A percentile compares a stretch with the other conserved stretches of the same genome.
Conservation (phyloP, 2,113 vertebrate genomes). For the Mustelus asterias region DNA sequence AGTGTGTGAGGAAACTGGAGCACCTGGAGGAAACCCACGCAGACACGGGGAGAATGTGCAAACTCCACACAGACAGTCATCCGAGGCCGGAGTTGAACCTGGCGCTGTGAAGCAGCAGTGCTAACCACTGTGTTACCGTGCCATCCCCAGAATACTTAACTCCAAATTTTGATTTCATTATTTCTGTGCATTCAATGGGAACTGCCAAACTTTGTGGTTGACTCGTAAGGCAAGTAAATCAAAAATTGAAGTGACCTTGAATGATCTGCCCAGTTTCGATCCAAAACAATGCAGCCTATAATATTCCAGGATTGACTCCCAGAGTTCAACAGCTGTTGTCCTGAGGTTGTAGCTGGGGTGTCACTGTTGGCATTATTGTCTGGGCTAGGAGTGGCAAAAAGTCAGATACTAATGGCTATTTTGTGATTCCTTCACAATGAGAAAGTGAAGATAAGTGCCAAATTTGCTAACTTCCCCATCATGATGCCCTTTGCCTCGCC, state of each 20-base stretch:
- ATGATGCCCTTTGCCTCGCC: neutral
- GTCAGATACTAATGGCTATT: neutral
- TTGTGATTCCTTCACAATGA: neutral
- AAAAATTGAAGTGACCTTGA: neutral
- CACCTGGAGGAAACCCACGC: too few species aligned
- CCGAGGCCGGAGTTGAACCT: too few species aligned
- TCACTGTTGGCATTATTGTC: neutral
- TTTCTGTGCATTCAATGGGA: neutral
- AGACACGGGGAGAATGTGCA: too few species aligned
- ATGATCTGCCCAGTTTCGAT: neutral
- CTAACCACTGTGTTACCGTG: too few species aligned
- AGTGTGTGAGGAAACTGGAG: too few species aligned
- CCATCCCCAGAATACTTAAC: neutral
- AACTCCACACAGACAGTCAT: too few species aligned
- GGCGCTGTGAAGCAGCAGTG: too few species aligned
- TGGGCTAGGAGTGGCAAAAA: neutral
- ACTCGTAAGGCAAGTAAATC: neutral
- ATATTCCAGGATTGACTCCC: neutral
- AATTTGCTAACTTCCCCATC: neutral
- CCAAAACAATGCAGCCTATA: neutral
- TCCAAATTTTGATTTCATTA: neutral
- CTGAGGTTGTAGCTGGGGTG: neutral
- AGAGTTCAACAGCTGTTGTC: neutral
- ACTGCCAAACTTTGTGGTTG: neutral
- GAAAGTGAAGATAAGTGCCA: neutral